Conservation (phyloP, 2,888 invertebrate genomes). For the Euplagia quadripunctaria region DNA sequence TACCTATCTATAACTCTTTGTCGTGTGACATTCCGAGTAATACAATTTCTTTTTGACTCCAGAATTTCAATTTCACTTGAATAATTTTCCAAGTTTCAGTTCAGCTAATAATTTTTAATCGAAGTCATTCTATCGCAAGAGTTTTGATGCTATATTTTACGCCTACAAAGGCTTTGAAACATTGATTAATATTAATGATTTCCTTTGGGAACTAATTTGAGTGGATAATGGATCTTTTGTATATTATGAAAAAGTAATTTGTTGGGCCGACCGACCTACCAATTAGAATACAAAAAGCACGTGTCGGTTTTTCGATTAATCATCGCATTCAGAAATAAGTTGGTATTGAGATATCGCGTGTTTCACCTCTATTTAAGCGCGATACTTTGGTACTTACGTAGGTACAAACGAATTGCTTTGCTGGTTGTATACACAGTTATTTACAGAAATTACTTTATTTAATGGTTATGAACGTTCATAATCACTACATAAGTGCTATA, state of each 20-base stretch:
- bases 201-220: conserved; percentile 81
- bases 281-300: conserved; percentile 76
- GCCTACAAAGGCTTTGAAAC: conserved; percentile 70
- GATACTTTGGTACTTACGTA: conserved; percentile 18
- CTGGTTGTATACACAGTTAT: conserved; percentile 19
- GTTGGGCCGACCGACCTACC: conserved; percentile 63
- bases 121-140: conserved; percentile 29
- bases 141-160: conserved; percentile 43
- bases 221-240: conserved; percentile 85
- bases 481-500: neutral
- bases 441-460: conserved; percentile 7
- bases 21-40: neutral
- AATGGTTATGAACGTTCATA: conserved; percentile 1
- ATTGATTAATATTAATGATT: conserved; percentile 85
- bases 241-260: conserved; percentile 83
- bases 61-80: conserved; percentile 7
- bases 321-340: conserved; percentile 55
- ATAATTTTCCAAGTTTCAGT: conserved; percentile 19
- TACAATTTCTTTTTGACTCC: neutral
- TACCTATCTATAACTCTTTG: neutral
- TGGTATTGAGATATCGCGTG: conserved; percentile 60
- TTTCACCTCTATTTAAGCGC: conserved; percentile 40
- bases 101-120: conserved; percentile 40
- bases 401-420: conserved; percentile 20
- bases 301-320: conserved; percentile 70